Conservation (phyloP, 2,113 vertebrate species). For the Camelus bactrianus region DNA sequence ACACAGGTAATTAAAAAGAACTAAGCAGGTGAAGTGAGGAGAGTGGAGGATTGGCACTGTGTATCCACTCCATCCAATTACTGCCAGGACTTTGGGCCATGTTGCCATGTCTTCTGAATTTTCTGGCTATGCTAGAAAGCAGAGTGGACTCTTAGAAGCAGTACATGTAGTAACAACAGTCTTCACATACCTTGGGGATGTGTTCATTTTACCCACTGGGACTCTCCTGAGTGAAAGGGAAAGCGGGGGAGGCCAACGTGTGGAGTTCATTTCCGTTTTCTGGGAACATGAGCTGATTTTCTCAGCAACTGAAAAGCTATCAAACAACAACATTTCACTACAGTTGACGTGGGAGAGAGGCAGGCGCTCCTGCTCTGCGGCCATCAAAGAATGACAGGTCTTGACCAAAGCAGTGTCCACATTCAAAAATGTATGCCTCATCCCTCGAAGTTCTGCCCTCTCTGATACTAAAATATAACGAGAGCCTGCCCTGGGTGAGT, state of each 20-base stretch:
- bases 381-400: conserved; percentile 21
- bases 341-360: conserved; percentile 6
- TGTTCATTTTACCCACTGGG: not conserved
- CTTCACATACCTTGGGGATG: not conserved
- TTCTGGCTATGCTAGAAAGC: not conserved
- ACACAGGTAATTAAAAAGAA: not conserved
- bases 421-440: not conserved
- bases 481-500: not conserved
- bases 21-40: not conserved
- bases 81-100: not conserved
- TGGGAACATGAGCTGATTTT: conserved; percentile 26
- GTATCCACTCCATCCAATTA: not conserved
- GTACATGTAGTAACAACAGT: not conserved
- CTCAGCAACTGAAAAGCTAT: conserved; percentile 40
- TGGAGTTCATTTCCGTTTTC: conserved; percentile 40
- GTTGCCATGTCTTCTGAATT: not conserved
- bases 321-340: not conserved
- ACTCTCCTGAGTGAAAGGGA: not conserved
- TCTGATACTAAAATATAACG: not conserved
- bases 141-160: not conserved
- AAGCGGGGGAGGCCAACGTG: not conserved
- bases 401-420: conserved; percentile 13
- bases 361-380: not conserved
- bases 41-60: no score
- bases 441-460: not conserved